phyloP scores from a whole-genome alignment of 2,797 vertebrate genomes.

The Chelon labrosus region DNA sequence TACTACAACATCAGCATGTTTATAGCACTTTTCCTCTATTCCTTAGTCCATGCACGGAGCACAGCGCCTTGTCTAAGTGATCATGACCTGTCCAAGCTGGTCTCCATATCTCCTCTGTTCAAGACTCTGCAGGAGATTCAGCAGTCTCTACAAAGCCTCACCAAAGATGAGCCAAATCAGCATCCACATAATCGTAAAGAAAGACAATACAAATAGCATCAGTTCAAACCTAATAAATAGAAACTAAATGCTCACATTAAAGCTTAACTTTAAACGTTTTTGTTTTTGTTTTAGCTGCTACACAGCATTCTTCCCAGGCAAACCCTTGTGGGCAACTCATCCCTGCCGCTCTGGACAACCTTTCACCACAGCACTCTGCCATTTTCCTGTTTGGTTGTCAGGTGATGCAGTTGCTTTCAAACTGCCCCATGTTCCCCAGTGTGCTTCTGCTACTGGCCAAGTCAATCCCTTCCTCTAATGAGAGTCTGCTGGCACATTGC shows the following conservation, averaged over 20 bases:
- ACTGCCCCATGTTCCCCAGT: constrained; percentile 73
- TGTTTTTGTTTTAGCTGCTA: constrained; percentile 46
- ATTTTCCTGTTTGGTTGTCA: constrained; percentile 88
- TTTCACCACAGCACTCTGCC: constrained; percentile 84
- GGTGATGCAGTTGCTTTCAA: constrained; percentile 80
- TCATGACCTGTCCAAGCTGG: constrained; percentile 83
- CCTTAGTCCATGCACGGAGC: constrained; percentile 59
- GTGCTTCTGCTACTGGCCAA: constrained; percentile 84
- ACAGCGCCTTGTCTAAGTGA: constrained; percentile 80
- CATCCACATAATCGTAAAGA: constrained; percentile 42
- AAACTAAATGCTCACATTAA: background rate
- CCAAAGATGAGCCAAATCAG: constrained; percentile 30
- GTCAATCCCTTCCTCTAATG: constrained; percentile 74
- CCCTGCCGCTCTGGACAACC: constrained; percentile 81
- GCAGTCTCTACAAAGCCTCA: constrained; percentile 80
- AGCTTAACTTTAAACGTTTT: background rate
- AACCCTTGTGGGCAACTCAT: constrained; percentile 66
- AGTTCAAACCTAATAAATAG: background rate
- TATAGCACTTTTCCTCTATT: background rate
- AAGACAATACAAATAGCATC: background rate
- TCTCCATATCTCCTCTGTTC: constrained; percentile 85
- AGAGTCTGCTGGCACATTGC: constrained; percentile 71
- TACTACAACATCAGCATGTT: background rate
- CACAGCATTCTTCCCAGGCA: constrained; percentile 42
- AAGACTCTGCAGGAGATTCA: constrained; percentile 87